Evolutionary conservation across 2,797 vertebrate genomes (phyloP), one percentile per base, ranked within the genome.

Genomic region (Xiphophorus birchmanni): DNA sequence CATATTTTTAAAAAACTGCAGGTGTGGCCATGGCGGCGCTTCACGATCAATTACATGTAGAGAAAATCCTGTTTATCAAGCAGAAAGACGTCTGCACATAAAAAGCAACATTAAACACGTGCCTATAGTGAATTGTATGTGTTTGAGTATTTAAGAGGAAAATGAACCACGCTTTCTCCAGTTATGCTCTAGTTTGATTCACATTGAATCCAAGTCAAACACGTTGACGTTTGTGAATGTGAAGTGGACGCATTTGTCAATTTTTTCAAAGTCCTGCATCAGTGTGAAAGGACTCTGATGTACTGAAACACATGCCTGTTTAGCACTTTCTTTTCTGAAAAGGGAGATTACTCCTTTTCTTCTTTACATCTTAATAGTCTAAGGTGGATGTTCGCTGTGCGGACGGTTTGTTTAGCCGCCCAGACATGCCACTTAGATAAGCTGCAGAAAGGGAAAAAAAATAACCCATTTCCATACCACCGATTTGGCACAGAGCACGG

Each of bases 221-320:
- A 15, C 2, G 11, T 13, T 2, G 56, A 5, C 2, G 56, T 29
- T 32, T 0, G 5, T 32, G 5, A 29, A 13, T 15, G n/a, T 32
- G 13, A 60, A 60, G 12, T 6, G 6, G 5, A 60, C 5, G 5
- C 15, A 2, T 18, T 3, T 8, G 15, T 65, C 42, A 2, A 40
- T 40, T 69, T 69, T 40, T 42, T 40, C 9, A 26, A 80, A 80
- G 26, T 54, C 69, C 78, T 58, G 35, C 17, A 12, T 69, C 18
- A 26, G 74, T 2, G 18, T 76, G 48, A 37, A 78, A 63, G 47
- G 32, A 60, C n/a, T 26, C 56, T 44, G 35, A 60, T 75, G 77
- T 9, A 79, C 32, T 32, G 35, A 80, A 76, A 54, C 26, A 65
- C 47, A 72, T 52, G 74, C 72, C 77, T 77, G 18, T 78, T 80